Evolutionary conservation across 2,113 vertebrate genomes (phyloP), one percentile per base, ranked within the genome.

Genomic region (Vireo altiloquus): DNA sequence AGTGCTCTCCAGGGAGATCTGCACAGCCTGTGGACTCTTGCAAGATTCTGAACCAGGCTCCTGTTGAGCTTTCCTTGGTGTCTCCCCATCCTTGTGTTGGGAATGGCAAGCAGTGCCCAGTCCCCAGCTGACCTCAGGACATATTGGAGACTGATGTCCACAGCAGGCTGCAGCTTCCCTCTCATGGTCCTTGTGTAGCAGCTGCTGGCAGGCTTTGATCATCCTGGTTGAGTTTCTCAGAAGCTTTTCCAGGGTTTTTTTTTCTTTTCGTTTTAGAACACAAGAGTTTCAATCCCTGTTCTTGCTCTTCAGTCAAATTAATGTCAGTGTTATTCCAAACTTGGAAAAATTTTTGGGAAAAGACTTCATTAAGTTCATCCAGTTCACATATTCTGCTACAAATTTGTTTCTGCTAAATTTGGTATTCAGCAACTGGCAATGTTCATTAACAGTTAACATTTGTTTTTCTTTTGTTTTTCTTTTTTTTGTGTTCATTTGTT

Each of bases 101-200:
- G 27, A 69, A 31, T 8, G 47, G 9, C 39, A 28, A 35, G 49
- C 86, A 40, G 37, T 40, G 40, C 40, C n/a, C 63, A 40, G 63
- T 24, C n/a, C 70, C 49, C 27, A 35, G n/a, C 13, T 2, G 2
- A 11, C 54, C 35, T 35, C 24, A 25, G 76, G 35, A n/a, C 7
- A 2, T 4, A 8, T 3, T 79, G 63, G 42, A 33, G 8, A 3
- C 16, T 0, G 0, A 31, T 40, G 56, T 23, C 78, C 4, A 0
- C n/a, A 30, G 1, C 24, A 27, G 44, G 30, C 86, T 88, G 61
- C 47, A 68, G 52, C 54, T 52, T 77, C 80, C 72, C 35, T 33
- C 3, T 20, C 84, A 49, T 77, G 33, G 50, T 47, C 56, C 56
- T 66, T 54, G 13, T 11, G 33, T 23, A 37, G 56, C 60, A 66